Evolutionary conservation across 2,888 invertebrate genomes (phyloP), one percentile per base, ranked within the genome.

Genomic region (Drosophila anceps): DNA sequence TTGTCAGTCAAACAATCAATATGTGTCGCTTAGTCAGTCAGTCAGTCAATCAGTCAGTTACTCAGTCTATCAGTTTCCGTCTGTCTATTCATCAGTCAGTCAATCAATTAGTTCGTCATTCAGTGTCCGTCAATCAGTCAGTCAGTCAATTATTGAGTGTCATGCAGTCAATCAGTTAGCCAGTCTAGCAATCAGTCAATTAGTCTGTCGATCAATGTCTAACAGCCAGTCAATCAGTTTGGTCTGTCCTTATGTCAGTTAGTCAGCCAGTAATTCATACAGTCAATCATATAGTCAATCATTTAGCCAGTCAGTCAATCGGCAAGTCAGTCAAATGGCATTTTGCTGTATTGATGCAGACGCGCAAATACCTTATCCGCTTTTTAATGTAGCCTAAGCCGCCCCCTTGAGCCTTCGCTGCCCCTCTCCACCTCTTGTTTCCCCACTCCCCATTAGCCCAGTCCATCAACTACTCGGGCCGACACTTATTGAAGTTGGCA

Each of bases 401-500:
- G 15, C 55, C 5, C 13, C 10, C 41, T n/a, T 15, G 6, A 6
- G 46, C 5, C 18, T 7, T 12, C 3, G 9, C 31, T 57, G 31
- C 20, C 3, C 31, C 13, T 7, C 2, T 7, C 27, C n/a, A 3
- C 1, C 5, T 8, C 0, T 8, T 2, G 33, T 20, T 13, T 2
- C 7, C 27, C 35, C 55, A 35, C 8, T 13, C 48, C 15, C 51
- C 35, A 46, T 2, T 10, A 4, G 2, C 39, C 39, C 27, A 13
- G 6, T 46, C n/a, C 57, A 33, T 54, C 70, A 48, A 60, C 50
- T 69, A 62, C 48, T 18, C 27, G 6, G 54, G n/a, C 60, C 76
- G 67, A 69, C 87, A 86, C 87, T 86, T 81, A 88, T 88, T 86
- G 84, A 79, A 69, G 82, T 73, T 74, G 81, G 76, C 84, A 82